phyloP scores from a whole-genome alignment of 2,888 invertebrate species.

The Axea sp. region DNA sequence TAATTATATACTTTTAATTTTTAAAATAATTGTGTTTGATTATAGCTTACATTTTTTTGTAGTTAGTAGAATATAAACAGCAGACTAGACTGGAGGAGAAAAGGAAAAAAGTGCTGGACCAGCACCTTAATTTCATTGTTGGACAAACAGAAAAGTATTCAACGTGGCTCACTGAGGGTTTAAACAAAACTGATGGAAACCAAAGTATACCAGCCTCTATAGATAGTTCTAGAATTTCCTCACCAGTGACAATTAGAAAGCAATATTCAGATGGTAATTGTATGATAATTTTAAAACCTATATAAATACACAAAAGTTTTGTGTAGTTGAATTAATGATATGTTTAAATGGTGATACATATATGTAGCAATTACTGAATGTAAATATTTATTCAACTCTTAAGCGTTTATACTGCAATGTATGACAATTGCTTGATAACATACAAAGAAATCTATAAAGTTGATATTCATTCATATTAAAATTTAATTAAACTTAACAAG shows the following conservation, averaged over 20 bases:
- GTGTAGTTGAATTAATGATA: no score
- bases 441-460: no score
- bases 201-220: conserved; percentile 78
- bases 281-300: no score
- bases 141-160: conserved; percentile 99
- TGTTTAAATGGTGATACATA: no score
- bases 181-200: conserved; percentile 82
- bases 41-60: no score
- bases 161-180: conserved; percentile 91
- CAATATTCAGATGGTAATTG: conserved; percentile 76
- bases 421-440: conserved; percentile 77
- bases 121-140: conserved; percentile 98
- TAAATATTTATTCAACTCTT: conserved; percentile 72
- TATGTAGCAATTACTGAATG: no score
- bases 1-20: conserved; percentile 2
- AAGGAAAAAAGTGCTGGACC: conserved; percentile 95
- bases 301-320: no score
- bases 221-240: conserved; percentile 78
- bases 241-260: conserved; percentile 73
- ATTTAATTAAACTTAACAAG: no score
- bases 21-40: neutral
- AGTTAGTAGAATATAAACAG: conserved; percentile 96
- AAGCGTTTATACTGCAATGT: conserved; percentile 70
- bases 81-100: conserved; percentile 95
- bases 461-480: no score